Base-by-base conservation (phyloP, 2,113 vertebrate genomes). In the Corythaeola cristata region DNA sequence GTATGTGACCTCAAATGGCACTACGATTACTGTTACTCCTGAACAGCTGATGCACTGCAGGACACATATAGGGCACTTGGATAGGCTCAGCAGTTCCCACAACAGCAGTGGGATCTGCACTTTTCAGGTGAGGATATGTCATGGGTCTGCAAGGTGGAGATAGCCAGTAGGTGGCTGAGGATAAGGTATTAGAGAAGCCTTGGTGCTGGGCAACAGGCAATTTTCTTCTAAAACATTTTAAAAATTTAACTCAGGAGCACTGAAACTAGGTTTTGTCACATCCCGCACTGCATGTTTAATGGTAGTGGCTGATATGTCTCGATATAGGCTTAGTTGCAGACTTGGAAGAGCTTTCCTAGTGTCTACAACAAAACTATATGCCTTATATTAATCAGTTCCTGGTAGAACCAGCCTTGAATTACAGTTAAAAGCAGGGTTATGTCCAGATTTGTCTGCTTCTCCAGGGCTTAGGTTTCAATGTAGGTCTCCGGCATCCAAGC, bases 31-130 rank as follows among this genome's bases (percentile, higher is more conserved):
- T 50, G 10, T 16, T 89, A 39, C 22, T 74, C 19, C 41, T 41
- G n/a, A 77, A 75, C 23, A 52, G 32, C 47, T 85, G 60, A 21
- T 63, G 67, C 1, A 26, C 0, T 2, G 26, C 21, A 85, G 12
- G 56, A 49, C 1, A 1, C 6, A 12, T 24, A 20, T 0, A 56
- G 22, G 19, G 47, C 27, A 5, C 58, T 49, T 0, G 0, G 15
- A 22, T 28, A 79, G 33, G 41, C 18, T n/a, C 27, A 41, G 75
- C 55, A n/a, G 12, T 8, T 88, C 32, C 50, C 53, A 22, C 41
- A 49, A 23, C 7, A 49, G 39, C 44, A 74, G 27, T 3, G 27
- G 20, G 45, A 74, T 26, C 37, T 75, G 30, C n/a, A 15, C 11
- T 81, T 89, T 50, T 39, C 41, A 71, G 41, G 15, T 49, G 55